Evolutionary conservation across 2,797 vertebrate species (phyloP), one percentile per base, ranked within the genome.

Genomic region (Rhynchotus rufescens): DNA sequence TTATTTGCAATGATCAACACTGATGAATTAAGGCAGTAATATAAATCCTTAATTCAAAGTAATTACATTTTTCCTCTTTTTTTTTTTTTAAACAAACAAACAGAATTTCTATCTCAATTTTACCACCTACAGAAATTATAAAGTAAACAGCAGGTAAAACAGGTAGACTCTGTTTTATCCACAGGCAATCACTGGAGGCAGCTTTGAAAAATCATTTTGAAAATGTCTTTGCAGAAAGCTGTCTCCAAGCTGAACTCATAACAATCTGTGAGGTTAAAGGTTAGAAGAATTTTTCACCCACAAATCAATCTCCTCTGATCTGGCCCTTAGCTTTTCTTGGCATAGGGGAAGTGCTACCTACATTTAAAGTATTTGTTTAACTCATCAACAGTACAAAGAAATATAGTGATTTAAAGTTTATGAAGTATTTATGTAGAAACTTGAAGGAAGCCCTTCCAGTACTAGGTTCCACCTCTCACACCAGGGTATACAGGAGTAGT

Each of bases 21-120:
- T 76, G 78, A 94, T 74, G 85, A 69, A 83, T 68, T 86, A 77
- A 92, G 89, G 88, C 89, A 80, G 80, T 84, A 92, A 91, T 57
- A 92, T 10, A 59, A 77, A 36, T 72, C 89, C 61, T 77, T 83
- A 80, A 91, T 88, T 94, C 81, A 84, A 84, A 91, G 60, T 65
- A 88, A 90, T 73, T 76, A 20, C 34, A 81, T 68, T 72, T 76
- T 80, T 79, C 12, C 23, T 40, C 60, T 84, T 34, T 62, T 80
- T 69, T 64, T 61, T 47, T 49, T 49, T 49, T 23, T 12, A 9
- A 22, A 47, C 21, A 49, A 49, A 45, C 44, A 85, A 84, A 52
- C 34, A 61, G 51, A 86, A 72, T 69, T 94, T 76, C 32, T 32
- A 22, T 52, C 40, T 84, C 25, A 19, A 32, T 69, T 76, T 90